Percentiles rank a stretch among this genome's conserved stretches.
phyloP scores from a whole-genome alignment of 2,113 vertebrate genomes.

The Neogobius melanostomus region DNA sequence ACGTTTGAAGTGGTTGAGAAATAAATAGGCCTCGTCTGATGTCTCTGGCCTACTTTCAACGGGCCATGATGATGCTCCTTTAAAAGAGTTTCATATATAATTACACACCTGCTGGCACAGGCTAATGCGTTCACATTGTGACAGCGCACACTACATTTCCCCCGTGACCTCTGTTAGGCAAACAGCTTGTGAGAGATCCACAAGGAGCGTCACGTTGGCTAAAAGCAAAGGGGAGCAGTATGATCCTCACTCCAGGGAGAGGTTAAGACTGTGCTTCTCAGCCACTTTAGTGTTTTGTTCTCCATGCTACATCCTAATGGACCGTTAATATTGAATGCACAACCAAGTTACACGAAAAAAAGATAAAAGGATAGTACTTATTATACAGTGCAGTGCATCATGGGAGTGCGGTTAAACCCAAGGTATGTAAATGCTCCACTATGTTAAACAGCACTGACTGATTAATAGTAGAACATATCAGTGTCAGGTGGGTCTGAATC shows the following conservation, averaged over 20 bases:
- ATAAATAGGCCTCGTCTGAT: constrained; percentile 69
- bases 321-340: constrained; percentile 34
- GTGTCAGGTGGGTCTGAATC: constrained; percentile 43
- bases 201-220: constrained; percentile 36
- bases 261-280: constrained; percentile 30
- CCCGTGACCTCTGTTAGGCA: constrained; percentile 57
- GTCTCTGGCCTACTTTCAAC: constrained; percentile 63
- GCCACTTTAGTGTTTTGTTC: constrained; percentile 28
- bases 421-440: constrained; percentile 20
- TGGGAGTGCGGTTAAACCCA: constrained; percentile 7
- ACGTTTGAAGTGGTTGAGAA: constrained; percentile 55
- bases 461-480: constrained; percentile 33
- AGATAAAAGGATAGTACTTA: constrained; percentile 12
- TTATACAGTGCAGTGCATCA: constrained; percentile 6
- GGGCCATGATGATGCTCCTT: constrained; percentile 37
- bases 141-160: constrained; percentile 59
- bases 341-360: constrained; percentile 9
- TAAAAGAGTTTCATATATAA: constrained; percentile 68
- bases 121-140: constrained; percentile 57
- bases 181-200: constrained; percentile 66
- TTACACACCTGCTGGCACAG: constrained; percentile 65
- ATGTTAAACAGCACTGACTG: constrained; percentile 31
- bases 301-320: constrained; percentile 24
- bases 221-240: constrained; percentile 32
- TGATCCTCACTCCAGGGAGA: constrained; percentile 34